Conservation (phyloP, 2,888 invertebrate species). For the Parascotia fuliginaria region DNA sequence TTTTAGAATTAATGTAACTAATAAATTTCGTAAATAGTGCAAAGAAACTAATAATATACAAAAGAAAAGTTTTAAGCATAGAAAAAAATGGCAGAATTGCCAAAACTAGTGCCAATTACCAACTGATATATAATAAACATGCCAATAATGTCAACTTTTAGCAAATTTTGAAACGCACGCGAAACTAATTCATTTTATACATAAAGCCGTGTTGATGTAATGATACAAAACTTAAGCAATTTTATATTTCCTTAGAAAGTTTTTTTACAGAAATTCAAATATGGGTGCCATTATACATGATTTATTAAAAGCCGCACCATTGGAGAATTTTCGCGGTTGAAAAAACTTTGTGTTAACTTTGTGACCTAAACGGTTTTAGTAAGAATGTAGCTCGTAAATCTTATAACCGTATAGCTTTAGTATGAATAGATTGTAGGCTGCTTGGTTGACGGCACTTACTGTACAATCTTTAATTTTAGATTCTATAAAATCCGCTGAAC, state of each 20-base stretch:
- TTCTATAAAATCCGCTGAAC: too few relatives aligned
- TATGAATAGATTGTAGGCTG: slow-evolving; percentile 29
- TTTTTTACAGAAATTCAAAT: slow-evolving; percentile 44
- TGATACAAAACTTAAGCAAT: slow-evolving; percentile 35
- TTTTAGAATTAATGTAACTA: too few relatives aligned
- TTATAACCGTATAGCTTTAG: slow-evolving; percentile 25
- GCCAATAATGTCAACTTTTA: slow-evolving; percentile 4
- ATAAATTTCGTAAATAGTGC: too few relatives aligned
- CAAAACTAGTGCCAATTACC: neutral
- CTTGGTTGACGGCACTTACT: too few relatives aligned
- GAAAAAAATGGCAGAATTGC: neutral
- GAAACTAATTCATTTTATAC: slow-evolving; percentile 16
- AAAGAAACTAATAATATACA: too few relatives aligned
- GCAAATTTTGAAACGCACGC: slow-evolving; percentile 26
- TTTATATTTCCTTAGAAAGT: slow-evolving; percentile 37
- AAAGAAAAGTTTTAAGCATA: neutral
- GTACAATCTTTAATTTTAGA: too few relatives aligned
- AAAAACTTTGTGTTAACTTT: slow-evolving; percentile 32
- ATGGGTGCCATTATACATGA: slow-evolving; percentile 36
- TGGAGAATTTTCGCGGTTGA: slow-evolving; percentile 30
- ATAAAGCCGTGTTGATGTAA: slow-evolving; percentile 26
- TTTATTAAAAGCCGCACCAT: slow-evolving; percentile 38
- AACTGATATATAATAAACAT: slow-evolving; percentile 1
- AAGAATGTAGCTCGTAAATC: slow-evolving; percentile 40
- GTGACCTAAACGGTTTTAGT: slow-evolving; percentile 37